Percentiles rank a stretch among this genome's conserved stretches.
Evolutionary conservation across 1,140 invertebrate species (phyloP).

Genomic region (Papilio polytes): DNA sequence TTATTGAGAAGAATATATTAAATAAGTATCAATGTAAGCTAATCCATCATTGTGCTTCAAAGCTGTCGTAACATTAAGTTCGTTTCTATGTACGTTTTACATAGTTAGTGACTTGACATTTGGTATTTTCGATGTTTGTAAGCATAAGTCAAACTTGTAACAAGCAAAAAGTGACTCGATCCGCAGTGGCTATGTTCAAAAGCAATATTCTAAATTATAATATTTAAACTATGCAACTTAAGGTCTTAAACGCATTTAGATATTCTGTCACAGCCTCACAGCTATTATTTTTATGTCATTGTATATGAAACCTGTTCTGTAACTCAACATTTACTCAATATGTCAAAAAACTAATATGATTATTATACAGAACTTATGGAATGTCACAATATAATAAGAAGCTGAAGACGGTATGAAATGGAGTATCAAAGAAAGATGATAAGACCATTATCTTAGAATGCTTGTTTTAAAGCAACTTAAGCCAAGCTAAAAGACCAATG

Average conservation of each 20-base stretch:
- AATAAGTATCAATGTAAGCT: constrained; percentile 14
- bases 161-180: neutral
- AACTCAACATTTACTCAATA: constrained; percentile 5
- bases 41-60: constrained; percentile 19
- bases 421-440: neutral
- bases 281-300: neutral
- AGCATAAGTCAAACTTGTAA: neutral
- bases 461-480: too few species aligned
- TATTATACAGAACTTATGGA: neutral
- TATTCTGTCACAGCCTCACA: neutral
- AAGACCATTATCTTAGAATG: too few species aligned
- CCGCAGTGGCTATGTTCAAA: neutral
- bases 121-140: too few species aligned
- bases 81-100: constrained; percentile 1
- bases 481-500: too few species aligned
- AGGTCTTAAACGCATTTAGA: neutral
- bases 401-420: neutral
- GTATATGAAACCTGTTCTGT: neutral
- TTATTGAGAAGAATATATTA: constrained; percentile 14
- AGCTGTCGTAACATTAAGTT: neutral
- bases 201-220: neutral
- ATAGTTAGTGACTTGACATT: neutral
- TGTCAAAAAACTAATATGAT: neutral
- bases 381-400: neutral
- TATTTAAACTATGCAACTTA: neutral